Evolutionary conservation across 2,113 vertebrate species (phyloP).

Genomic region (Nesospiza acunhae): DNA sequence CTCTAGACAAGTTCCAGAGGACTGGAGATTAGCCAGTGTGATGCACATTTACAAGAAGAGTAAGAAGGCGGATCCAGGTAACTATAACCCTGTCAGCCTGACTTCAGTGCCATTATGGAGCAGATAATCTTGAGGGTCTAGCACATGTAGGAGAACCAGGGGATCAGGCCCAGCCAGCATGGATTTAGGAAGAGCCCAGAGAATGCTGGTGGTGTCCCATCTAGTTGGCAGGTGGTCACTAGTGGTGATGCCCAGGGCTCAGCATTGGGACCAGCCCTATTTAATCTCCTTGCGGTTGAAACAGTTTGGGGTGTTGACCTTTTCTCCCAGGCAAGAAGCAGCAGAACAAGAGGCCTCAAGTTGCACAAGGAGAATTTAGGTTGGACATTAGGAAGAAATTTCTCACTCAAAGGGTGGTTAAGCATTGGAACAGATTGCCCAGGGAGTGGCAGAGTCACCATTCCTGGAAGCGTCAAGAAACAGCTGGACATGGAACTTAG

Average conservation of each 20-base stretch:
- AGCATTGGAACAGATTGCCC: background rate
- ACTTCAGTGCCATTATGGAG: accelerated
- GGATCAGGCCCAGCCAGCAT: background rate
- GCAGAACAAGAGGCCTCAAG: background rate
- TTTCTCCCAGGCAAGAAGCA: background rate
- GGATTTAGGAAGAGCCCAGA: background rate
- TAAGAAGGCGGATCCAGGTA: background rate
- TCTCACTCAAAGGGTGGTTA: background rate
- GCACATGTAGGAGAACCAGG: background rate
- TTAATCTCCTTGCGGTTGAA: background rate
- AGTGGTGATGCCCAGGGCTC: background rate
- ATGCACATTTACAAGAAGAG: background rate
- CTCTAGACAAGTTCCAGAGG: background rate
- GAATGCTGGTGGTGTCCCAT: background rate
- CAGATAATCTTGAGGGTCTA: background rate
- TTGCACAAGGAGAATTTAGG: background rate
- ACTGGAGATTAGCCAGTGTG: background rate
- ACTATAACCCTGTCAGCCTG: background rate
- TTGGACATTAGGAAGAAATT: background rate
- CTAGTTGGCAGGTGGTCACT: too few species aligned
- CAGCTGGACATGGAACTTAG: accelerated
- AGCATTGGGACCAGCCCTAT: background rate
- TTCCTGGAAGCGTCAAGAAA: background rate
- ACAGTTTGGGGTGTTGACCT: accelerated
- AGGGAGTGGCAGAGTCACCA: too few species aligned